A percentile compares a stretch with the other conserved stretches of the same genome.
Conservation (phyloP, 2,797 vertebrate species). For the Nannoperca australis region DNA sequence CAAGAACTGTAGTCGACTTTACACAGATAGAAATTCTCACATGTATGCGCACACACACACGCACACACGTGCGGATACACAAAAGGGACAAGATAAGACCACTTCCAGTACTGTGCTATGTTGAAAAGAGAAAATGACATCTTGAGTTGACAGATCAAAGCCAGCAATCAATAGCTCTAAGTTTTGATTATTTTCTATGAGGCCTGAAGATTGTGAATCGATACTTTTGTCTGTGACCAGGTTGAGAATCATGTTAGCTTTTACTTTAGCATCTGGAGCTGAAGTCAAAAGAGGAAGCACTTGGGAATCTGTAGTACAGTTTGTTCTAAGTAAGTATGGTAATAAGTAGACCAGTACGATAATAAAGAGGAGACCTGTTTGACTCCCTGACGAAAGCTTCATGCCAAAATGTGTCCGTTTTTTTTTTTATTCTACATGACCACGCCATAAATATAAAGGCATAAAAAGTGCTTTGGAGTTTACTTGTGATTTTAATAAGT, state of each 20-base stretch:
- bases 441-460: too few species aligned
- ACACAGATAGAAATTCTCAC: slow-evolving; percentile 7
- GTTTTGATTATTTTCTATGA: slow-evolving; percentile 74
- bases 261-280: slow-evolving; percentile 19
- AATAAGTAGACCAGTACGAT: too few species aligned
- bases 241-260: slow-evolving; percentile 49
- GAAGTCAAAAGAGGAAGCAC: slow-evolving; percentile 17
- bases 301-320: neutral
- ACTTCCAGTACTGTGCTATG: slow-evolving; percentile 43
- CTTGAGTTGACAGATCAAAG: slow-evolving; percentile 65
- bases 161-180: slow-evolving; percentile 62
- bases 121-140: slow-evolving; percentile 62
- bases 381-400: too few species aligned
- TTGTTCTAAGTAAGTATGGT: neutral
- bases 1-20: slow-evolving; percentile 28
- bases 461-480: too few species aligned
- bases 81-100: slow-evolving; percentile 39
- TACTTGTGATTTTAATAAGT: too few species aligned
- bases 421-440: too few species aligned
- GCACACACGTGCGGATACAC: neutral
- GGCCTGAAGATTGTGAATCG: slow-evolving; percentile 45
- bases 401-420: too few species aligned
- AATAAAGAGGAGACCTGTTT: too few species aligned
- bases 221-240: slow-evolving; percentile 62
- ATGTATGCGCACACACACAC: neutral